Evolutionary conservation across 2,888 invertebrate species (phyloP), one percentile per base, ranked within the genome.

Genomic region (Augiades crinisus): DNA sequence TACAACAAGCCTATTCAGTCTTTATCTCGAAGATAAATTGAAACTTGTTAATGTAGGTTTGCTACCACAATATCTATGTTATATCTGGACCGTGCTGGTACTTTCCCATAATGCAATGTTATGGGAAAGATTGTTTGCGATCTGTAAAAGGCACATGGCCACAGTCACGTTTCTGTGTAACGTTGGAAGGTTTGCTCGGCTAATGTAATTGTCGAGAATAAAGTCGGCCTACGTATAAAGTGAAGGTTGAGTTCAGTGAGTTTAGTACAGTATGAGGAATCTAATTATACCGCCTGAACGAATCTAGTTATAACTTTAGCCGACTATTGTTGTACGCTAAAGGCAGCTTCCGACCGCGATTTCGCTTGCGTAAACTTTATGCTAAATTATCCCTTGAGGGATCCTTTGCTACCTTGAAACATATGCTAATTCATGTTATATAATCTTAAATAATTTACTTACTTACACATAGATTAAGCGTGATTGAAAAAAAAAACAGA

Each of bases 101-200:
- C 38, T 47, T 47, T 47, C 47, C 14, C 49, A 33, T 36, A 46
- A 46, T 24, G 49, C 49, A 41, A 49, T 40, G 40, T 24, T 49
- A 49, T 49, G 40, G 49, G 47, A 40, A 49, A 49, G 47, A 47
- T 31, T 37, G 47, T 33, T 37, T 41, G 40, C 33, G 38, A 47
- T 31, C 33, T 40, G 24, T 49, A 49, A 49, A 49, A 41, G 40
- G 40, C 33, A 41, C 40, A 34, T 41, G 41, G 12, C 10, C 21
- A 6, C 8, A 40, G 38, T 49, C 34, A 34, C 19, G 49, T 50
- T 33, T 47, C 40, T 10, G 22, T 21, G 40, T 21, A 41, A 34
- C 41, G 17, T 34, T 17, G 7, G 49, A 17, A 34, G 12, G 27
- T 34, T 49, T 16, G 36, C 22, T 40, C 47, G 33, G 27, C 24